Base-by-base conservation (phyloP, 2,113 vertebrate species). In the Corythoichthys haematopterus region DNA sequence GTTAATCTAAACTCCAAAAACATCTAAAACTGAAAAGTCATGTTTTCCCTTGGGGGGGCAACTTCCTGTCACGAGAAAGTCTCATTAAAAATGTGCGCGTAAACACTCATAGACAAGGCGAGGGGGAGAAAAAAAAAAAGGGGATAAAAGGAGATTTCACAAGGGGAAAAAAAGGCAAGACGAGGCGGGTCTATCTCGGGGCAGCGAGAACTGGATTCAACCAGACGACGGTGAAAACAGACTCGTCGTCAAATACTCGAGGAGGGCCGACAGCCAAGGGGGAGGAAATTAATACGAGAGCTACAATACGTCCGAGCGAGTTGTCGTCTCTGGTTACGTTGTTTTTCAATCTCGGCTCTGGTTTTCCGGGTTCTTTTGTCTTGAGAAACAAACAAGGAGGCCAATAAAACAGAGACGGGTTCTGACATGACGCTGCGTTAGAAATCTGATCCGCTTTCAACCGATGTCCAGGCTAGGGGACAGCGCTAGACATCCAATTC, bases 151-250 rank as follows among this genome's bases (percentile, higher is more conserved):
- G 52, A 48, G 57, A 67, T 58, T 71, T 0, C 40, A 8, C 2
- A 1, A 43, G 48, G 37, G n/a, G 38, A 65, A 63, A 62, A 45
- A 40, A 40, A n/a, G 16, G 38, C 65, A 65, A 79, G 72, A 57
- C 14, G 56, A 77, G 68, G 84, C 74, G 69, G 40, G 60, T 4
- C 40, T 50, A 64, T 66, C 58, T 77, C 35, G 45, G 84, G 61
- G 85, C 84, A 71, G 83, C 3, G 46, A 48, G 70, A 89, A 90
- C 87, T 88, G 89, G 91, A 90, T 87, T 84, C 38, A 90, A 71
- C 87, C 83, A 87, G 91, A 84, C 80, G 77, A 66, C 33, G 59
- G 75, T 78, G 57, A 85, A 85, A 86, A 87, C 80, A 84, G 77
- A 73, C 70, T 68, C 43, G 55, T 63, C 62, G 48, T 55, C 64